Conservation (phyloP, 2,888 invertebrate genomes). For the Sinhomidia bicolor region DNA sequence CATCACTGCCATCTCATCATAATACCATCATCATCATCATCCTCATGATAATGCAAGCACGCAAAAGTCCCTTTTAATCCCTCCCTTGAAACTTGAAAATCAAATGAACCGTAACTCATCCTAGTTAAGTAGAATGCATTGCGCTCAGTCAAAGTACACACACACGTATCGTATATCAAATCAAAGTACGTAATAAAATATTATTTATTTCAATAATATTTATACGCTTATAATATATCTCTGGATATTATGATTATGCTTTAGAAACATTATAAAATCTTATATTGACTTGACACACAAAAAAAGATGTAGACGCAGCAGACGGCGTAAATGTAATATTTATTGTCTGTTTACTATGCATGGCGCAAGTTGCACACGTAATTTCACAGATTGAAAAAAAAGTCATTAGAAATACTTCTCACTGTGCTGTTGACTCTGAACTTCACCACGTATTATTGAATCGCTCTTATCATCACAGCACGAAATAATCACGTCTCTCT, state of each 20-base stretch:
- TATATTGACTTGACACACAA: constrained; percentile 10
- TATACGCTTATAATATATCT: background rate
- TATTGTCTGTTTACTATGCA: constrained; percentile 15
- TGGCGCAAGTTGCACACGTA: background rate
- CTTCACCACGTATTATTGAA: background rate
- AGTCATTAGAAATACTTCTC: constrained; percentile 9
- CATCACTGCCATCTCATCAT: background rate
- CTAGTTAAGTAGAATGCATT: background rate
- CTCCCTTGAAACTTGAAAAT: constrained; percentile 70
- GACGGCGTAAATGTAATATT: background rate
- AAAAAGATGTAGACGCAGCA: background rate
- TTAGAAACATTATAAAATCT: constrained; percentile 21
- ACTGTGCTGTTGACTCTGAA: constrained; percentile 21
- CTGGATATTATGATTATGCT: background rate
- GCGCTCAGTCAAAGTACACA: background rate
- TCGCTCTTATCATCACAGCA: background rate
- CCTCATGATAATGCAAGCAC: constrained; percentile 38
- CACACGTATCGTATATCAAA: constrained; percentile 12
- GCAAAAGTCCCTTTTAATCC: constrained; percentile 62
- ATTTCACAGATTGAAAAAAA: constrained; percentile 31
- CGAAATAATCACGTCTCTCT: background rate
- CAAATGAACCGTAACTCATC: constrained; percentile 63
- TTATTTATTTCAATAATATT: constrained; percentile 28
- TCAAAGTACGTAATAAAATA: constrained; percentile 35
- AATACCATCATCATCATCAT: too few relatives aligned